Evolutionary conservation across 2,113 vertebrate species (phyloP), one percentile per base, ranked within the genome.

Genomic region (Archilochus colubris): DNA sequence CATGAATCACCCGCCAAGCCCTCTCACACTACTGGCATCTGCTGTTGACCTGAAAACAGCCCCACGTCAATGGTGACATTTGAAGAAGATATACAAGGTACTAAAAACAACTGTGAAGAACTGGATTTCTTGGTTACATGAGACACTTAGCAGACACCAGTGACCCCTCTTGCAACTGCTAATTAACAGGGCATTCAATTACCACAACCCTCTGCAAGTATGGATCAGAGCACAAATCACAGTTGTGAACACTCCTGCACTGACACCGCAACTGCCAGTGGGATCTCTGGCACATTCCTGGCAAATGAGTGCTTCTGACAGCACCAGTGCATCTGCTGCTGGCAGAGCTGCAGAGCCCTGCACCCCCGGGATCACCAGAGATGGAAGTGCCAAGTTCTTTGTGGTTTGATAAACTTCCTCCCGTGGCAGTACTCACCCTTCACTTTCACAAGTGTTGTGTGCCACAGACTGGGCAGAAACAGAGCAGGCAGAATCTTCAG

Each of bases 241-340:
- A 73, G 72, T 43, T 48, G 25, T 0, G 0, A 5, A 36, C 10
- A 1, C 50, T 92, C 46, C 59, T 2, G 2, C 20, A 19, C 20
- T 44, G 40, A 62, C n/a, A 66, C 40, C 36, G 2, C 46, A 43
- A 50, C 27, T 54, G 55, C 50, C 44, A 44, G 33, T 70, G 21
- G 43, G 48, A 50, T 83, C 57, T 14, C 33, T 20, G 36, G 66
- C 64, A 73, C 28, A 40, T 33, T 24, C 62, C 57, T 28, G 78
- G 19, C 57, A 22, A 18, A 46, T 40, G 19, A 27, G 6, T 6
- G 5, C 30, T 22, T 55, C 64, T 18, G 17, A 30, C 5, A 3
- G 21, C 9, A 57, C 31, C 43, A 62, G 54, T 6, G 12, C 3
- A 1, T 23, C 57, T 59, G 50, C 54, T 44, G n/a, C 59, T 78